Conservation (phyloP, 1,140 invertebrate genomes). For the Heterodera carotae region DNA sequence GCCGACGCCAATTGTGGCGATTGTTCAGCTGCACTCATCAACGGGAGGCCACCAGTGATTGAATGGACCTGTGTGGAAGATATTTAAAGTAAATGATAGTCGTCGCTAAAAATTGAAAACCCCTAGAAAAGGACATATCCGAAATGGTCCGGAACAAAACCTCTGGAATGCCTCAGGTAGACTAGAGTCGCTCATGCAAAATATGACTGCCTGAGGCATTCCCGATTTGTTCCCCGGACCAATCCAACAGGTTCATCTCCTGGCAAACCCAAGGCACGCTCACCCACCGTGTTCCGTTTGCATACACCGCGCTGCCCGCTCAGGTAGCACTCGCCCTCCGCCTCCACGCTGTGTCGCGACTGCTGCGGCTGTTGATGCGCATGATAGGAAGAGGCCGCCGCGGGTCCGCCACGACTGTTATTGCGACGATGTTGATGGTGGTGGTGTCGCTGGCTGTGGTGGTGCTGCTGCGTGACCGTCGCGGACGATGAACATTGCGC, state of each 20-base stretch:
- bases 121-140: no score
- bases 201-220: no score
- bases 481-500: not conserved
- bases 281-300: conserved; percentile 57
- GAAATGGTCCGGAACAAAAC: no score
- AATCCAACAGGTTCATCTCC: conserved; percentile 8
- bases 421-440: conserved; percentile 1
- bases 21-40: not conserved
- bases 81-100: no score
- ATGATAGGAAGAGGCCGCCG: no score
- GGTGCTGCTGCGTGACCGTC: no score
- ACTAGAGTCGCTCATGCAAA: no score
- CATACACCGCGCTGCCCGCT: conserved; percentile 40
- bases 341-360: conserved; percentile 44
- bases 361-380: conserved; percentile 11
- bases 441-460: not conserved
- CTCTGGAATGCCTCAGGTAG: no score
- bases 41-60: conserved; percentile 21
- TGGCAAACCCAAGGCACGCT: not conserved
- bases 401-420: no score
- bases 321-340: conserved; percentile 56
- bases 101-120: no score
- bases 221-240: no score
- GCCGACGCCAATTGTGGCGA: not conserved
- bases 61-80: conserved; percentile 24